These are phyloP conservation scores for Cataglyphis hispanica DNA, from an alignment of 1,140 invertebrate genomes.

Conservation along the genomic window DNA sequence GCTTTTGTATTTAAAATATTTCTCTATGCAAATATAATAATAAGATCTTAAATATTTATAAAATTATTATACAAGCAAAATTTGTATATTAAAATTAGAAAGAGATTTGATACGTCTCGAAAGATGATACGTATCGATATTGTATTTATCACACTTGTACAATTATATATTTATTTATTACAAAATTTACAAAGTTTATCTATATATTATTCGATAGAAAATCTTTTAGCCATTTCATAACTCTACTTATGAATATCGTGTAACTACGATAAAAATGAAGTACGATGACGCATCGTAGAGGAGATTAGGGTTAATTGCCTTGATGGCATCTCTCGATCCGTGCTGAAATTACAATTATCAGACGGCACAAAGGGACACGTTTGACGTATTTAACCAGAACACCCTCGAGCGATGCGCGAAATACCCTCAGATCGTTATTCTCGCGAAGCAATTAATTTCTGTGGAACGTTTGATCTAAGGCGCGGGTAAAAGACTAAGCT, in stretches of 20 bases:
- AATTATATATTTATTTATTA: not conserved
- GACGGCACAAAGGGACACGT: slow-evolving; percentile 55
- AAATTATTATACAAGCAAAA: not conserved
- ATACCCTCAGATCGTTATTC: slow-evolving; percentile 43
- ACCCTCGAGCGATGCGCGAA: slow-evolving; percentile 38
- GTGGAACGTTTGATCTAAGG: slow-evolving; percentile 66
- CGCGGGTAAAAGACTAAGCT: slow-evolving; percentile 29
- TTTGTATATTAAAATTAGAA: slow-evolving; percentile 7
- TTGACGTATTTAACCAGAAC: slow-evolving; percentile 39
- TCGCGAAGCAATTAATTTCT: slow-evolving; percentile 65
- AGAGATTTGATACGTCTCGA: not conserved
- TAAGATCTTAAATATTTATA: not conserved
- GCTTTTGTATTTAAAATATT: not conserved
- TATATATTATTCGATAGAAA: not conserved
- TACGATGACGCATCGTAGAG: not conserved
- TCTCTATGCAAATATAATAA: too few species aligned
- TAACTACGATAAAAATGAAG: slow-evolving; percentile 1
- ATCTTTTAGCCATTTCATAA: not conserved
- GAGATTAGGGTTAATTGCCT: slow-evolving; percentile 19
- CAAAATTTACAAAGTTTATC: not conserved
- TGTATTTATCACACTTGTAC: not conserved
- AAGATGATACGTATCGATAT: too few species aligned
- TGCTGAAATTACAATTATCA: slow-evolving; percentile 53
- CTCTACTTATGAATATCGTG: not conserved
- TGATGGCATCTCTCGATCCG: not conserved